These are phyloP conservation scores for Sipunculus nudus DNA, from an alignment of 2,888 invertebrate species.

Conservation along the genomic window DNA sequence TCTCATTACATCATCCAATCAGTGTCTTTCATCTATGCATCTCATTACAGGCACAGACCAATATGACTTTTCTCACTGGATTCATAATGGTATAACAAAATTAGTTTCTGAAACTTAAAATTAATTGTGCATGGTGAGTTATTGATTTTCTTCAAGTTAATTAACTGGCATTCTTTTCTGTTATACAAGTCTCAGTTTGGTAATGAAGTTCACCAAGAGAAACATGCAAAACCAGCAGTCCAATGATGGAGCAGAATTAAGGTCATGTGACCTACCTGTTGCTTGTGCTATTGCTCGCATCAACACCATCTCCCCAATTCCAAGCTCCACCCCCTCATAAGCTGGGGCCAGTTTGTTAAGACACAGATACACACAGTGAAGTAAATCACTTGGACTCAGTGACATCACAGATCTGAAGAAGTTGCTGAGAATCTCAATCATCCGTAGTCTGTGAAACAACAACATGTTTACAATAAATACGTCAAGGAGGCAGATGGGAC, in stretches of 20 bases:
- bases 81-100: no score
- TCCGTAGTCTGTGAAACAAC: constrained; percentile 80
- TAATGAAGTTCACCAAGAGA: no score
- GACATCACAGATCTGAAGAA: constrained; percentile 90
- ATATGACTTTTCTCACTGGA: no score
- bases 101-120: not conserved
- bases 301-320: constrained; percentile 89
- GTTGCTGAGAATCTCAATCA: constrained; percentile 89
- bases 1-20: no score
- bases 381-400: constrained; percentile 86
- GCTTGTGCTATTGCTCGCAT: constrained; percentile 88
- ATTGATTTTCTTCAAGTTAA: not conserved
- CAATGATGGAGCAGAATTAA: no score
- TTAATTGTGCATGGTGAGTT: not conserved
- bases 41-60: no score
- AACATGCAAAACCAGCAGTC: no score
- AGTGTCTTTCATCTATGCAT: no score
- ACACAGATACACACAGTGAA: constrained; percentile 91
- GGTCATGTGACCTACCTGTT: constrained; percentile 62
- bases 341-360: constrained; percentile 96
- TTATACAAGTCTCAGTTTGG: no score
- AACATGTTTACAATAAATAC: no score
- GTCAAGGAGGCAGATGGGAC: no score
- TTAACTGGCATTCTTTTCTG: not conserved
- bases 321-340: constrained; percentile 91